A percentile compares a stretch with the other conserved stretches of the same genome.
Evolutionary conservation across 2,113 vertebrate genomes (phyloP).

Genomic region (Tupaia chinensis): DNA sequence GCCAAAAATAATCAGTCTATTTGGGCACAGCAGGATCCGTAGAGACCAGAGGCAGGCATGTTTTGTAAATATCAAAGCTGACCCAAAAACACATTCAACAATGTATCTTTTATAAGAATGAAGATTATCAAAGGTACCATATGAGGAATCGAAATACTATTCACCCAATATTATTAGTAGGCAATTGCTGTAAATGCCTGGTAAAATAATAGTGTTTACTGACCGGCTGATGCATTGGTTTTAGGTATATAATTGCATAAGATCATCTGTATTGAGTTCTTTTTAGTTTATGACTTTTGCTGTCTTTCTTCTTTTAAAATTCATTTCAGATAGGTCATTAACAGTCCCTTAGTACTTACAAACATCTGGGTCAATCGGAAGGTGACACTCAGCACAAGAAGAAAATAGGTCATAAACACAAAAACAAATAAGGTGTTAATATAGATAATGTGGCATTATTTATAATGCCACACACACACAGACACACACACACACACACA

Average conservation of each 20-base stretch:
- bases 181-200: slow-evolving; percentile 76
- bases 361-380: slow-evolving; percentile 70
- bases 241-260: slow-evolving; percentile 69
- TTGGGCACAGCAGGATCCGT: background rate
- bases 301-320: slow-evolving; percentile 62
- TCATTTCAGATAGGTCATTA: slow-evolving; percentile 34
- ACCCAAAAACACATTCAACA: slow-evolving; percentile 63
- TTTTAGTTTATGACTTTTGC: background rate
- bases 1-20: slow-evolving; percentile 61
- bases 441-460: slow-evolving; percentile 64
- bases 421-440: slow-evolving; percentile 60
- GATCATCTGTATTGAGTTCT: background rate
- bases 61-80: slow-evolving; percentile 63
- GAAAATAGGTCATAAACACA: slow-evolving; percentile 63
- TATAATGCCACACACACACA: no score
- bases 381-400: slow-evolving; percentile 65
- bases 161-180: background rate
- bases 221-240: slow-evolving; percentile 58
- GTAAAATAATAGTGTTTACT: slow-evolving; percentile 71
- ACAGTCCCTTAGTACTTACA: slow-evolving; percentile 12
- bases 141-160: slow-evolving; percentile 65
- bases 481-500: no score
- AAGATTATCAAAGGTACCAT: slow-evolving; percentile 59
- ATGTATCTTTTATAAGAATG: slow-evolving; percentile 62
- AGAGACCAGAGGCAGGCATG: slow-evolving; percentile 30